Conservation (phyloP, 2,888 invertebrate genomes). For the Sylvicola fuscatus region DNA sequence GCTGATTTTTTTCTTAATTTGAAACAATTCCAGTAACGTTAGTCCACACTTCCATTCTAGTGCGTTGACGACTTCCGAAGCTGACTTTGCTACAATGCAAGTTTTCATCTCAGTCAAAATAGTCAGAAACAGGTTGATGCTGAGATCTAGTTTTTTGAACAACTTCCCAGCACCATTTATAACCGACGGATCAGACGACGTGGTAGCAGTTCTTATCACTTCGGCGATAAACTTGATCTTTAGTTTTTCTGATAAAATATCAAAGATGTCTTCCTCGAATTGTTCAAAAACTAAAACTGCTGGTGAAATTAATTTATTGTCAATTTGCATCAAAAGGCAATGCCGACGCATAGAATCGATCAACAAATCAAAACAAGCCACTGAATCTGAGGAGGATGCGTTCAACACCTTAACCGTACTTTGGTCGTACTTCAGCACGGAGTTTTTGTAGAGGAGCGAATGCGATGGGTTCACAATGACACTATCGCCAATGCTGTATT, state of each 20-base stretch:
- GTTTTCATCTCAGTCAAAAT: slow-evolving; percentile 38
- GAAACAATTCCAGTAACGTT: slow-evolving; percentile 61
- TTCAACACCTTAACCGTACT: neutral
- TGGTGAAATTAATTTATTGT: slow-evolving; percentile 15
- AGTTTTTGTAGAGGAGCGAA: slow-evolving; percentile 1
- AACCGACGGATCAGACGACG: neutral
- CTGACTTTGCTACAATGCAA: slow-evolving; percentile 1
- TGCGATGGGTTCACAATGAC: neutral
- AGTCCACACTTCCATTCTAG: slow-evolving; percentile 60
- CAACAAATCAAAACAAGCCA: neutral
- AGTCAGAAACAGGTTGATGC: slow-evolving; percentile 35
- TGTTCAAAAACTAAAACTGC: slow-evolving; percentile 16
- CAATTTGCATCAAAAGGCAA: slow-evolving; percentile 1
- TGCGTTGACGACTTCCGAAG: slow-evolving; percentile 30
- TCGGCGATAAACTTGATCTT: slow-evolving; percentile 20
- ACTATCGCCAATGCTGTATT: too few species aligned
- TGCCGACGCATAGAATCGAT: slow-evolving; percentile 2
- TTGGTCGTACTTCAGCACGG: slow-evolving; percentile 2
- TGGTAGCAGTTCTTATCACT: slow-evolving; percentile 36
- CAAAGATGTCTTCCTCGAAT: slow-evolving; percentile 17
- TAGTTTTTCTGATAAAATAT: slow-evolving; percentile 11
- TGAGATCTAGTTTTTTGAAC: slow-evolving; percentile 43
- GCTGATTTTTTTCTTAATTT: slow-evolving; percentile 61
- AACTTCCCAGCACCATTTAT: slow-evolving; percentile 29
- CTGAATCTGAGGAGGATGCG: neutral